These are phyloP conservation scores for Champsocephalus esox DNA, from an alignment of 2,797 vertebrate species.

Conservation along the genomic window DNA sequence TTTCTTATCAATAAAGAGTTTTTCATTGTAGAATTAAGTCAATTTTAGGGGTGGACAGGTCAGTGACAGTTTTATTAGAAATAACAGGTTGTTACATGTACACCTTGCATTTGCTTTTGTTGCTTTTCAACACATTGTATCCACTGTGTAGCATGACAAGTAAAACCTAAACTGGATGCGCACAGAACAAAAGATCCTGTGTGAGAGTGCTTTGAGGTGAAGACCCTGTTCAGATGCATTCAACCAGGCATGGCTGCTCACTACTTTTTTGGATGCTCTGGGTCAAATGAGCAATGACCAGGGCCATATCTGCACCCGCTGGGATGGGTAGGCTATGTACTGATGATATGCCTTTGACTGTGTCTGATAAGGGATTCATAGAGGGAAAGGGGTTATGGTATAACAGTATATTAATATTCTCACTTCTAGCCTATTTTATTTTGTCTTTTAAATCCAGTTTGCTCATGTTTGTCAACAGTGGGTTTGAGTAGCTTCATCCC, in stretches of 20 bases:
- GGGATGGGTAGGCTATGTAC: background rate
- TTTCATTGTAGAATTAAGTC: background rate
- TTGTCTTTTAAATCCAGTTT: slow-evolving; percentile 49
- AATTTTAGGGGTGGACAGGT: slow-evolving; percentile 1
- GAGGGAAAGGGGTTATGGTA: background rate
- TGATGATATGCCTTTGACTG: background rate
- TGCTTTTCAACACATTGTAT: background rate
- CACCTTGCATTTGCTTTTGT: background rate
- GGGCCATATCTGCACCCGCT: slow-evolving; percentile 13
- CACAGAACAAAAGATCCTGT: background rate
- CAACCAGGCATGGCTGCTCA: slow-evolving; percentile 3
- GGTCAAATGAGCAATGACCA: slow-evolving; percentile 31
- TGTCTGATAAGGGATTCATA: background rate
- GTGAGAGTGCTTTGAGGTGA: background rate
- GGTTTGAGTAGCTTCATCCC: slow-evolving; percentile 55
- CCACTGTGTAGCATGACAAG: background rate
- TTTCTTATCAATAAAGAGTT: background rate
- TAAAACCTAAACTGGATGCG: slow-evolving; percentile 3
- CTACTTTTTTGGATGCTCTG: slow-evolving; percentile 1
- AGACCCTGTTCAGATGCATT: background rate
- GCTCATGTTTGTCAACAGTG: slow-evolving; percentile 65
- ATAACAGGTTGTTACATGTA: background rate
- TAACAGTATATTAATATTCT: slow-evolving; percentile 25
- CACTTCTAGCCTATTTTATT: slow-evolving; percentile 23
- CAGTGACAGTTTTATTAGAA: background rate